A percentile compares a stretch with the other conserved stretches of the same genome.
Evolutionary conservation across 2,113 vertebrate species (phyloP).

Genomic region (Hyla sarda): DNA sequence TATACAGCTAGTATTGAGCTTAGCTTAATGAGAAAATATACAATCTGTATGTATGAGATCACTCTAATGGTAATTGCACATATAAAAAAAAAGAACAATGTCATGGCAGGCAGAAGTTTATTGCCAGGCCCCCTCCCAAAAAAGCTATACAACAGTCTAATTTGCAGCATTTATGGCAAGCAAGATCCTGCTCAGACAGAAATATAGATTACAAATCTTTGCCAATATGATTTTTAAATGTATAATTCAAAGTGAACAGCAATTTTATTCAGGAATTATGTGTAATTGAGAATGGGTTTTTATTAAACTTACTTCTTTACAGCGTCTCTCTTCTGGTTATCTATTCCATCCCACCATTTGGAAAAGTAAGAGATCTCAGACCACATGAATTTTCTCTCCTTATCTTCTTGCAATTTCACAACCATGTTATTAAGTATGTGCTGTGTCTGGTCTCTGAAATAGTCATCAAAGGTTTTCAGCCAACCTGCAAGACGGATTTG

Average conservation of each 20-base stretch:
- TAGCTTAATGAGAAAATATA: no score
- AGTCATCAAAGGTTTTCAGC: slow-evolving; percentile 93
- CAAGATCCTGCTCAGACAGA: no score
- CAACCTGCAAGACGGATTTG: slow-evolving; percentile 77
- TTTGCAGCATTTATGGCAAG: no score
- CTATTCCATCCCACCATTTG: slow-evolving; percentile 90
- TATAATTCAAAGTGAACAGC: background rate
- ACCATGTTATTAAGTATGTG: slow-evolving; percentile 95
- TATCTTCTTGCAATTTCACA: slow-evolving; percentile 84
- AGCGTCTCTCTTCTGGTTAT: slow-evolving; percentile 82
- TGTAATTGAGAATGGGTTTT: slow-evolving; percentile 23
- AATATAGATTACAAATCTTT: background rate
- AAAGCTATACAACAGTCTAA: no score
- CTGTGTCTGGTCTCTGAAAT: slow-evolving; percentile 89
- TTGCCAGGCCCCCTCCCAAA: no score
- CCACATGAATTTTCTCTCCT: slow-evolving; percentile 88
- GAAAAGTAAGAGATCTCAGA: slow-evolving; percentile 91
- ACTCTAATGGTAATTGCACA: no score
- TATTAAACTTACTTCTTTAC: slow-evolving; percentile 82
- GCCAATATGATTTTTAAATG: background rate
- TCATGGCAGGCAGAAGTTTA: no score
- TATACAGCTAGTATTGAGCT: no score
- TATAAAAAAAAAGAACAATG: no score
- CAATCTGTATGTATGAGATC: no score
- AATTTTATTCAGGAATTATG: background rate